Conservation (phyloP, 2,113 vertebrate genomes). For the Sinocyclocheilus anophthalmus region DNA sequence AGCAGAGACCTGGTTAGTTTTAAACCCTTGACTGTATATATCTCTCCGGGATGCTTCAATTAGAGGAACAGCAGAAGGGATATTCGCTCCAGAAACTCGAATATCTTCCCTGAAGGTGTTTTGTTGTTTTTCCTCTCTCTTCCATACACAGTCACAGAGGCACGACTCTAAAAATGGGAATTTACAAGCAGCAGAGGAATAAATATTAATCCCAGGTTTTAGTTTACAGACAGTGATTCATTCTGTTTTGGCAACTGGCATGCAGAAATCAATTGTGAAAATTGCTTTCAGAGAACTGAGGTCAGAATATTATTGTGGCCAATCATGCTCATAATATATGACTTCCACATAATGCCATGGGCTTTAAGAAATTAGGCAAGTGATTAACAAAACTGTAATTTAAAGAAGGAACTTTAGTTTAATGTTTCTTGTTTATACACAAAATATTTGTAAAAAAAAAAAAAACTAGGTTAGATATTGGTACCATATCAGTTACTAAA, state of each 20-base stretch:
- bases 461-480: not conserved
- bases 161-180: not conserved
- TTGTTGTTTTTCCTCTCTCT: not conserved
- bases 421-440: not conserved
- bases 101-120: not conserved
- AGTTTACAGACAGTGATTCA: slow-evolving; percentile 45
- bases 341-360: slow-evolving; percentile 29
- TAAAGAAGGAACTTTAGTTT: not conserved
- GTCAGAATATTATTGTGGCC: slow-evolving; percentile 45
- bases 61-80: not conserved
- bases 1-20: not conserved
- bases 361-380: slow-evolving; percentile 22
- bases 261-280: slow-evolving; percentile 53
- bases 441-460: not conserved
- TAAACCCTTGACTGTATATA: not conserved
- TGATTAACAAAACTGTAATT: slow-evolving; percentile 11
- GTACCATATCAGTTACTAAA: not conserved
- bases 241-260: slow-evolving; percentile 47
- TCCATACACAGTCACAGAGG: not conserved
- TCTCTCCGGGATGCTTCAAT: not conserved
- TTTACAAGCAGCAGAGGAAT: slow-evolving; percentile 34
- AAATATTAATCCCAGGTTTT: slow-evolving; percentile 43
- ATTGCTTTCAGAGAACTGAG: slow-evolving; percentile 49
- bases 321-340: slow-evolving; percentile 46
- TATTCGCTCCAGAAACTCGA: too few species aligned